Conservation (phyloP, 1,140 invertebrate genomes). For the Drosophila ambigua region DNA sequence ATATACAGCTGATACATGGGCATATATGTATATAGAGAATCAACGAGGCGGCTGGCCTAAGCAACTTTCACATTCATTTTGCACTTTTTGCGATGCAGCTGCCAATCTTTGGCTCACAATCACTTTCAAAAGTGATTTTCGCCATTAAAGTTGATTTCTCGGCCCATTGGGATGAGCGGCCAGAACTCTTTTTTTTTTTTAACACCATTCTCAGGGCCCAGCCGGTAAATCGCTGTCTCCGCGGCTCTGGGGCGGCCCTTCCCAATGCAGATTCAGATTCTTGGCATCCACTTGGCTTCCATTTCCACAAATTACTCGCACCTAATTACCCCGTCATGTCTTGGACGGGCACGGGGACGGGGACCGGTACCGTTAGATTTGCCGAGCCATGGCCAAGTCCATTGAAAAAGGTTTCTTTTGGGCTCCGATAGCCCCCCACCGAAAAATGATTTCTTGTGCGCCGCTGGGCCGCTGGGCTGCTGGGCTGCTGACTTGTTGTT, state of each 20-base stretch:
- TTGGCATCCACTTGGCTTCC: conserved; percentile 7
- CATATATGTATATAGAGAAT: conserved; percentile 28
- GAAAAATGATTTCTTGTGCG: conserved; percentile 45
- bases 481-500: conserved; percentile 59
- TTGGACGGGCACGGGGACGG: too few species aligned
- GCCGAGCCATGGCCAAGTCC: conserved; percentile 49
- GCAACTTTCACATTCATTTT: conserved; percentile 78
- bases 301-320: conserved; percentile 55
- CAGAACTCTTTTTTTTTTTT: conserved; percentile 6
- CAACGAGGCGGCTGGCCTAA: conserved; percentile 30
- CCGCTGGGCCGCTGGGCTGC: not conserved
- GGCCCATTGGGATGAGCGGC: conserved; percentile 32
- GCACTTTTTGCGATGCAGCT: conserved; percentile 53
- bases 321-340: conserved; percentile 67
- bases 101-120: conserved; percentile 62
- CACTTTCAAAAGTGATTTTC: conserved; percentile 58
- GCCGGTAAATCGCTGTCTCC: conserved; percentile 31
- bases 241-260: not conserved
- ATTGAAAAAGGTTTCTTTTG: conserved; percentile 62
- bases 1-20: conserved; percentile 22
- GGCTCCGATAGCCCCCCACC: conserved; percentile 33
- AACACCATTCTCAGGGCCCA: conserved; percentile 59
- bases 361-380: conserved; percentile 50
- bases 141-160: conserved; percentile 42
- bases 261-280: conserved; percentile 49